Conservation (phyloP, 2,113 vertebrate genomes). For the Hystrix brachyura region DNA sequence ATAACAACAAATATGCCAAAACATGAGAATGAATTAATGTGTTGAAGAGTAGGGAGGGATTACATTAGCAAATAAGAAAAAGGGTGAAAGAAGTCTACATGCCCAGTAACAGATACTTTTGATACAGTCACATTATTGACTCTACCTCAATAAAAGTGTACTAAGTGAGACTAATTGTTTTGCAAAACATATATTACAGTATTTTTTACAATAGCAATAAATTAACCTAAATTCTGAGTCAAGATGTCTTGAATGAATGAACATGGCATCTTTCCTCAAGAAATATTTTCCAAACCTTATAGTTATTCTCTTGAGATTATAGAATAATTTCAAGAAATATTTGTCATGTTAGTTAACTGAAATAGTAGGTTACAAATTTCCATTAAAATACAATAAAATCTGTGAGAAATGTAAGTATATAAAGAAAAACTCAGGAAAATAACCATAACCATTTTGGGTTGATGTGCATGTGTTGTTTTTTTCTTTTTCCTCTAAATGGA, state of each 20-base stretch:
- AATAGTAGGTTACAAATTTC: not conserved
- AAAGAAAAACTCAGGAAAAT: conserved; percentile 30
- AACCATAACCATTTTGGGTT: not conserved
- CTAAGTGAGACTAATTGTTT: not conserved
- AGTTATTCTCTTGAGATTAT: conserved; percentile 2
- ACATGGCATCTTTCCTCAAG: conserved; percentile 29
- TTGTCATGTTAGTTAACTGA: not conserved
- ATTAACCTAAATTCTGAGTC: conserved; percentile 34
- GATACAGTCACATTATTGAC: not conserved
- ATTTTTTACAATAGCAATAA: conserved; percentile 27
- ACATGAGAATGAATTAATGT: not conserved
- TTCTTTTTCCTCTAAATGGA: not conserved
- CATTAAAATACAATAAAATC: not conserved
- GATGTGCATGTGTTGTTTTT: not conserved
- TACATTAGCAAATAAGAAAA: not conserved
- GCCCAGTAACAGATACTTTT: not conserved
- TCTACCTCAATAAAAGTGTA: conserved; percentile 18
- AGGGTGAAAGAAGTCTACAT: not conserved
- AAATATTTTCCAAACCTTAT: not conserved
- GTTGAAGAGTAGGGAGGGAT: not conserved
- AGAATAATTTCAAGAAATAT: not conserved
- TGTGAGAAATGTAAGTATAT: not conserved
- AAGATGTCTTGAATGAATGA: conserved; percentile 26
- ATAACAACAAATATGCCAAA: not conserved
- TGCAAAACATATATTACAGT: not conserved